Base-by-base conservation (phyloP, 2,888 invertebrate species). In the Seladonia tumulorum region DNA sequence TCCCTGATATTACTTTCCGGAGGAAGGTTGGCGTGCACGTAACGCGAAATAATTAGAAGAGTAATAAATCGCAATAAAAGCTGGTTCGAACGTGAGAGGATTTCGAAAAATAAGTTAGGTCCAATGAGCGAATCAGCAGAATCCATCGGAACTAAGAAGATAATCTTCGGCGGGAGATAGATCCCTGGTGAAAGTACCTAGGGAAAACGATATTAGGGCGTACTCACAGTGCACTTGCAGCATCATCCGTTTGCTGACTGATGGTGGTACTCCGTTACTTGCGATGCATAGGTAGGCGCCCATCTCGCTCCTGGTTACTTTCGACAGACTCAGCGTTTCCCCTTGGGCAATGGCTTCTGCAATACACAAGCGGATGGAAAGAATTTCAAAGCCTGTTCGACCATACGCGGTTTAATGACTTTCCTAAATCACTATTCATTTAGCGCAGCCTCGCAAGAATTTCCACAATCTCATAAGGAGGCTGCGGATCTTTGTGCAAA, bases 241-340 rank as follows among this genome's bases (percentile, higher is more conserved):
- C 97, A 98, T 98, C 96, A 98, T 97, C 94, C 98, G 96, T 95
- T 98, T 98, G 96, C 98, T 98, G 94, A 98, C 98, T 70, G 98
- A 97, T 57, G 98, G 98, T 53, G 98, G 98, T 39, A 98, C 98
- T 70, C 98, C 98, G 94, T 98, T 98, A 90, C 98, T 97, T 81
- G 98, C 98, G 95, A 98, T 98, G 95, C 98, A 98, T 93, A 98
- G 96, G 95, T 98, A 98, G 81, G 97, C 97, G 78, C 98, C 98
- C 98, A 98, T 98, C 96, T 98, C 98, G 76, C 98, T 98, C 90
- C 98, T 96, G 87, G 98, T 98, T 94, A 98, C 97, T 96, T 98
- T 98, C 81, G 97, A 97, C 93, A 98, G 96, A 91, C 97, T 97
- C 92, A 98, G 96, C 92, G 97, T 96, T 95, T 98, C 98, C 14